Base-by-base conservation (phyloP, 2,797 vertebrate genomes). In the Ambastaia sidthimunki region DNA sequence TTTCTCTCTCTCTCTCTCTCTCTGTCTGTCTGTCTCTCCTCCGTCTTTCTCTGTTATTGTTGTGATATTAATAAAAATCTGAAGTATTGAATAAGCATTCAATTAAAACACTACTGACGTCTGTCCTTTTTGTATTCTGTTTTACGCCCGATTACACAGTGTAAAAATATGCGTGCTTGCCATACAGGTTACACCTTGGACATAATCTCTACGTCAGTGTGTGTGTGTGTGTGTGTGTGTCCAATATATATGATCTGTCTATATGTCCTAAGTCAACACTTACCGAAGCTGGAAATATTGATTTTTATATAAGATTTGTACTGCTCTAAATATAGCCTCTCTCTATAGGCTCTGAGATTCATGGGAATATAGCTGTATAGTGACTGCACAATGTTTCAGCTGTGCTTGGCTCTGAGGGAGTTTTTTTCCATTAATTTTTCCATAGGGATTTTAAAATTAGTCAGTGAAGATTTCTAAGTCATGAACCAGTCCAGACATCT, bases 141-240 rank as follows among this genome's bases (percentile, higher is more conserved):
- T 67, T 19, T 5, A 28, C n/a, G 50, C 63, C 23, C 63, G 19
- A 19, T 67, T 76, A 68, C 34, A 16, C 11, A 6, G 31, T 65
- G 18, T 9, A 63, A 28, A 37, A 19, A 3, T 65, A 65, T 65
- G 28, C 10, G 3, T 37, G 7, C 62, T 37, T 65, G 31, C 31
- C 11, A 1, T 31, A 44, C 63, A 57, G 55, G 65, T 68, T 76
- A 31, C 54, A 68, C 34, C 18, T 19, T 76, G 16, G 23, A 19
- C 34, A 31, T 47, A 69, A 76, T 60, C 12, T 25, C 3, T 7
- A 48, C 44, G 25, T 55, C 16, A 57, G 50, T 21, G 7, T 41
- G 37, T 9, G 7, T 52, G 21, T 25, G 28, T 67, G 16, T 47
- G 52, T 68, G 48, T 9, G 19, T 57, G 55, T 23, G 7, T 0